Conservation (phyloP, 2,888 invertebrate species). For the Andrena hattorfiana region DNA sequence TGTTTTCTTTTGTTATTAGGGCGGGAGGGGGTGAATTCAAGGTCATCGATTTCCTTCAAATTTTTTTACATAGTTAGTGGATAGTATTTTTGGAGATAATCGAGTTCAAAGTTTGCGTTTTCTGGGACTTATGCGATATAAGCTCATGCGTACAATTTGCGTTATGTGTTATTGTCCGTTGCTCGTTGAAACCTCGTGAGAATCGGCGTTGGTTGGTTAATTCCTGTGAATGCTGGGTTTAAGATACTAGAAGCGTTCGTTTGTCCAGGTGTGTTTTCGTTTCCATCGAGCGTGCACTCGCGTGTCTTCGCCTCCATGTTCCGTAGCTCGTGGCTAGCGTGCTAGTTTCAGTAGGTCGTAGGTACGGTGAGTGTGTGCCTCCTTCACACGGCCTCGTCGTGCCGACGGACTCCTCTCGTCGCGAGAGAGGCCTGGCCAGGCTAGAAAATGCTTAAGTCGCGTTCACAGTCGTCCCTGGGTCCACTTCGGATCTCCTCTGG, state of each 20-base stretch:
- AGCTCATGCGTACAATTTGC: too few relatives aligned
- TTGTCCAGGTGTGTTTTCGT: background rate
- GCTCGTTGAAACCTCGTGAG: background rate
- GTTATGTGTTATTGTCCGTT: background rate
- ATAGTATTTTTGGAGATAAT: too few relatives aligned
- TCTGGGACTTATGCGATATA: too few relatives aligned
- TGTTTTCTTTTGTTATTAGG: too few relatives aligned
- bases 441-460: slow-evolving; percentile 37
- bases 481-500: background rate
- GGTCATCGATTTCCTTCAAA: too few relatives aligned
- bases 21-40: too few relatives aligned
- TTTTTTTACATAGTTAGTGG: too few relatives aligned
- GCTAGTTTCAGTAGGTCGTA: slow-evolving; percentile 73
- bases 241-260: background rate
- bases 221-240: background rate
- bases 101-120: too few relatives aligned
- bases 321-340: slow-evolving; percentile 34
- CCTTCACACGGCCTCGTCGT: slow-evolving; percentile 76
- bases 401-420: slow-evolving; percentile 54
- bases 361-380: slow-evolving; percentile 65
- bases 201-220: background rate
- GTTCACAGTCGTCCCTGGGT: slow-evolving; percentile 23
- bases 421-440: slow-evolving; percentile 36
- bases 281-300: background rate
- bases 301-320: slow-evolving; percentile 9